Base-by-base conservation (phyloP, 2,113 vertebrate species). In the Propithecus coquereli region DNA sequence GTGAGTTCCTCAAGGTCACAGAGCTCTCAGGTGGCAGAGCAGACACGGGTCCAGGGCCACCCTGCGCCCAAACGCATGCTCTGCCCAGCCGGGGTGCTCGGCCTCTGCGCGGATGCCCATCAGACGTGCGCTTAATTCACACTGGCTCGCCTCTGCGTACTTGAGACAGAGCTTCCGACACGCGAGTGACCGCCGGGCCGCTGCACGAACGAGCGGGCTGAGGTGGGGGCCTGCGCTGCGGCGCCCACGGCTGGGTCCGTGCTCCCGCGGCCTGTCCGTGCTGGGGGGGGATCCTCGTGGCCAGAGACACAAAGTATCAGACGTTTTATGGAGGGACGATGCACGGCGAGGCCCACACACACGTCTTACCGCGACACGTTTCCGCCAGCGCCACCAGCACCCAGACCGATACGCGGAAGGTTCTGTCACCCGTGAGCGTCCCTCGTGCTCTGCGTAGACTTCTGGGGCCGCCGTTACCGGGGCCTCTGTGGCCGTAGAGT, bases 201-300 rank as follows among this genome's bases (percentile, higher is more conserved):
- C 8, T 37, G 4, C 1, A 1, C 16, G 2, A 2, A 7, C 2
- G 68, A 22, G 23, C 5, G 2, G 17, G 34, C 16, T 4, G 54
- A 32, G n/a, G 25, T 45, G 65, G 34, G 65, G 65, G 25, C 45
- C 23, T 25, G 10, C 3, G 13, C 23, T 70, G 45, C 23, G 1
- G 45, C 30, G 57, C 8, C 14, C 66, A 14, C 9, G 0, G 16
- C 5, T 20, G 16, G 5, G 12, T 13, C 40, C 1, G 8, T 34
- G 2, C 11, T 74, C 54, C 32, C 2, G 0, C 22, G 6, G 11
- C 37, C 20, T 59, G 57, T 8, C 8, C 6, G 52, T 3, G 37
- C 47, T 57, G 37, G 68, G 32, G 37, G 37, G 71, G 77, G 37
- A 34, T 23, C 8, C 22, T 57, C 6, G 10, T n/a, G 37, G 50